Percentiles rank a stretch among this genome's conserved stretches.
phyloP scores from a whole-genome alignment of 2,797 vertebrate genomes.

The Apodemus agrarius region DNA sequence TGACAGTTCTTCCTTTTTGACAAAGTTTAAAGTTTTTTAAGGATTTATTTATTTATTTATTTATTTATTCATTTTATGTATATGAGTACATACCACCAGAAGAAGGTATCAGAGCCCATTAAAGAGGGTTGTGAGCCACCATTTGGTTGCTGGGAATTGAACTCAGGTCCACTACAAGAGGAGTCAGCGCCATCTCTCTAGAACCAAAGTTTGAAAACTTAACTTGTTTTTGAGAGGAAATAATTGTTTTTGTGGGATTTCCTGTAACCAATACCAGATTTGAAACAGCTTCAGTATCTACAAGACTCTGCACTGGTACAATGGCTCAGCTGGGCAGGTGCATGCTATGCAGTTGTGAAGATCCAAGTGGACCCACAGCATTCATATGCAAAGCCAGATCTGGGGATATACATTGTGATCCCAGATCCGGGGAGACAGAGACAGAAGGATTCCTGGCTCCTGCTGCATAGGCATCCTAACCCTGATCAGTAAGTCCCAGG shows the following conservation, averaged over 20 bases:
- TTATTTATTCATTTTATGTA: neutral
- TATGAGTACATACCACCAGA: neutral
- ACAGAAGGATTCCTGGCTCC: neutral
- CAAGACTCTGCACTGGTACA: neutral
- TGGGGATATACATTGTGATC: neutral
- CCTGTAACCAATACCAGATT: neutral
- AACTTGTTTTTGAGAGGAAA: constrained; percentile 36
- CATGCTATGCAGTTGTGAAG: neutral
- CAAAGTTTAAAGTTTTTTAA: neutral
- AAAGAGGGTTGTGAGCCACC: neutral
- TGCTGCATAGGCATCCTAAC: neutral
- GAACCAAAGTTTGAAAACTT: neutral
- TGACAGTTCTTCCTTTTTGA: constrained; percentile 15
- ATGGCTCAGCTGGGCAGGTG: neutral
- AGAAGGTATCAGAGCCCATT: neutral
- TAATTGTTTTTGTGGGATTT: neutral
- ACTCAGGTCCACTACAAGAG: neutral
- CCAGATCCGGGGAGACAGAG: neutral
- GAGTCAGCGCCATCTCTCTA: neutral
- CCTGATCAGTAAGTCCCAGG: neutral
- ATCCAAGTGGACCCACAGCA: neutral
- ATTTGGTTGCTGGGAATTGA: neutral
- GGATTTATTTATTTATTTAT: neutral
- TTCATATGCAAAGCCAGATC: neutral
- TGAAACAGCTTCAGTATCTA: rapidly evolving